These are phyloP conservation scores for Mechanitis mazaeus DNA, from an alignment of 2,888 invertebrate genomes.

Conservation along the genomic window DNA sequence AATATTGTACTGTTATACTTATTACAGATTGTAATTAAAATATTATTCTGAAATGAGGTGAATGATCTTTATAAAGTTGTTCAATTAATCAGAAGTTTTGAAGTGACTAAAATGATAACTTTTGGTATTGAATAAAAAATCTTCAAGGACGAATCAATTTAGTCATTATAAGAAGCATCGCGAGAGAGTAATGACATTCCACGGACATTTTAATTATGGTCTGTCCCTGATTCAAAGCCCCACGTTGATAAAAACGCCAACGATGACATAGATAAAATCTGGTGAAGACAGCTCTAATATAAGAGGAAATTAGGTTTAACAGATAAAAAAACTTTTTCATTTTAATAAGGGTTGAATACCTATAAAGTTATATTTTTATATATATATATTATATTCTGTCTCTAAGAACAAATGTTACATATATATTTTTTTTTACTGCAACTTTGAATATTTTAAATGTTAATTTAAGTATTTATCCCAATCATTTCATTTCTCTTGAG, in stretches of 20 bases:
- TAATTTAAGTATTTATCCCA: too few species aligned
- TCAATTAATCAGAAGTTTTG: conserved; percentile 34
- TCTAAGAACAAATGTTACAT: too few species aligned
- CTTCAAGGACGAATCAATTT: conserved; percentile 63
- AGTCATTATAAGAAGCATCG: conserved; percentile 52
- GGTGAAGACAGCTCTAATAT: conserved; percentile 63
- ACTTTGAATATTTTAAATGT: too few species aligned
- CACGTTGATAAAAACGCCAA: conserved; percentile 59
- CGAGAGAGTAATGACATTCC: conserved; percentile 57
- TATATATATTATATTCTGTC: too few species aligned
- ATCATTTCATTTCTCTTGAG: too few species aligned
- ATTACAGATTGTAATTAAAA: neutral
- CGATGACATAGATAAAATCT: conserved; percentile 67
- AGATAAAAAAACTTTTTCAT: conserved; percentile 46
- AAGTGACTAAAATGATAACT: conserved; percentile 23
- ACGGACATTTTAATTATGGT: conserved; percentile 73
- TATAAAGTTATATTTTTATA: neutral
- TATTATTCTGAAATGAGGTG: neutral
- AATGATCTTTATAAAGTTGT: neutral
- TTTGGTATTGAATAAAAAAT: too few species aligned
- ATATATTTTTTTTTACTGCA: too few species aligned
- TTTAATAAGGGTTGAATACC: conserved; percentile 25
- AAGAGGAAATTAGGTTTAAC: conserved; percentile 66
- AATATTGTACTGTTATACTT: neutral
- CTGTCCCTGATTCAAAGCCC: conserved; percentile 53